Percentiles rank a stretch among this genome's conserved stretches.
Conservation (phyloP, 2,113 vertebrate genomes). For the Apteryx mantelli region DNA sequence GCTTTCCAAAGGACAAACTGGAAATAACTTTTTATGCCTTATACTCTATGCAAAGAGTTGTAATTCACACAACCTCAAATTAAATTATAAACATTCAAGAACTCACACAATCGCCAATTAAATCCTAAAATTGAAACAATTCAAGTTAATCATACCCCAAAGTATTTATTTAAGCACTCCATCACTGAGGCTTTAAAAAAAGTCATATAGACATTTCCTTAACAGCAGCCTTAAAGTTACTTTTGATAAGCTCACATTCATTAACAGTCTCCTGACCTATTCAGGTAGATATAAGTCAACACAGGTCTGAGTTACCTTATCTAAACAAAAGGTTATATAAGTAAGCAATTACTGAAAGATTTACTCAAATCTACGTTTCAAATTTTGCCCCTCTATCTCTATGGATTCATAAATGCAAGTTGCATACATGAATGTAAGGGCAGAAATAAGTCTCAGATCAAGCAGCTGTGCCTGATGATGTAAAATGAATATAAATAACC, state of each 20-base stretch:
- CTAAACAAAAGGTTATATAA: background rate
- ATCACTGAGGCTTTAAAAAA: background rate
- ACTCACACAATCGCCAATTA: background rate
- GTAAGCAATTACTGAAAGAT: background rate
- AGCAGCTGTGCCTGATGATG: background rate
- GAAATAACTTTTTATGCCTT: background rate
- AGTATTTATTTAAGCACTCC: background rate
- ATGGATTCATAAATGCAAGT: background rate
- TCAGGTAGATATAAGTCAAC: background rate
- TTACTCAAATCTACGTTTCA: background rate
- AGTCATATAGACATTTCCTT: background rate
- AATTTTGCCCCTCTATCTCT: background rate
- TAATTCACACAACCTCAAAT: background rate
- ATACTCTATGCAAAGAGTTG: background rate
- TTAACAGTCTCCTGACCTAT: background rate
- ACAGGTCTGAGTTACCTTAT: background rate
- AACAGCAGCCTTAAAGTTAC: background rate
- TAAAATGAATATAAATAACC: background rate
- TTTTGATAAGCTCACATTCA: background rate
- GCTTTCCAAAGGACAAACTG: background rate
- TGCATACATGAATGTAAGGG: background rate
- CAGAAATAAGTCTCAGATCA: background rate
- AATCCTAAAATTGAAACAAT: background rate
- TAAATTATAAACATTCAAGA: background rate
- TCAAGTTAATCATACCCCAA: background rate